Evolutionary conservation across 2,113 vertebrate species (phyloP).

Genomic region (Tonatia bakeri): DNA sequence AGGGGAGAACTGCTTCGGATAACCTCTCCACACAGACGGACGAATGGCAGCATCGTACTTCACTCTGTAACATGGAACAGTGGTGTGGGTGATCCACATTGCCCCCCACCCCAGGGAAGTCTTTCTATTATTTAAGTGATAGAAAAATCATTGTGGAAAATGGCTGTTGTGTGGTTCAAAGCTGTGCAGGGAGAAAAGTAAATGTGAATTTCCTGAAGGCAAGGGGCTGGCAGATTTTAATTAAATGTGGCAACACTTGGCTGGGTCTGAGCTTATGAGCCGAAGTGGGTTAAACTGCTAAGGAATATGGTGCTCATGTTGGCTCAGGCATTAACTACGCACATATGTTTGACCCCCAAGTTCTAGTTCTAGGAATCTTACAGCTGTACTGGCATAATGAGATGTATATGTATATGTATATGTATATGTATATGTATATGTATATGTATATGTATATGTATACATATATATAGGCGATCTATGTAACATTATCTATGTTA

Average conservation of each 20-base stretch:
- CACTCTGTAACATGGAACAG: not conserved
- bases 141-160: conserved; percentile 19
- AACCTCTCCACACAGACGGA: rapidly evolving
- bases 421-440: not conserved
- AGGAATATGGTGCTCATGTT: not conserved
- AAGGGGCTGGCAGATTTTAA: not conserved
- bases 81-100: not conserved
- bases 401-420: not conserved
- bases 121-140: conserved; percentile 19
- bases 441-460: not conserved
- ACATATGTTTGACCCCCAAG: not conserved
- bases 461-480: not conserved
- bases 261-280: not conserved
- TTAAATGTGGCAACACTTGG: not conserved
- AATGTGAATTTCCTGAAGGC: not conserved
- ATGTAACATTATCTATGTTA: not conserved
- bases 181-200: not conserved
- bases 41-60: not conserved
- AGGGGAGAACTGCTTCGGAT: not conserved
- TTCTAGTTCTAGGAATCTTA: not conserved
- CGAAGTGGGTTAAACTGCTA: not conserved
- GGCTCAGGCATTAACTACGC: not conserved
- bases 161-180: not conserved
- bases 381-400: not conserved
- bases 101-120: not conserved